Evolutionary conservation across 2,113 vertebrate species (phyloP), one percentile per base, ranked within the genome.

Genomic region (Saguinus midas): DNA sequence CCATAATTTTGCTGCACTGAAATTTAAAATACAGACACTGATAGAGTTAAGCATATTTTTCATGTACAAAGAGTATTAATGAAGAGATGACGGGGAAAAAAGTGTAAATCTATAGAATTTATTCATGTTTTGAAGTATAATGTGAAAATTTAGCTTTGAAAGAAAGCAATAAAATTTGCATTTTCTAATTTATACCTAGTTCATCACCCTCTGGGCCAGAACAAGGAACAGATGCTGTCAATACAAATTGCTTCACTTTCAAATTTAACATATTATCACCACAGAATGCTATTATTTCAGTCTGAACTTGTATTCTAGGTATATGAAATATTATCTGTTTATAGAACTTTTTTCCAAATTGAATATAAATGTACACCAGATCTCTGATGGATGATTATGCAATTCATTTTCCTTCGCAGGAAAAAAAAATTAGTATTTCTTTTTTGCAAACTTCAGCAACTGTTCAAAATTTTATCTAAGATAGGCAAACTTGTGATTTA

Each of bases 141-240:
- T 95, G 43, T 87, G 70, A 97, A 98, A 98, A 97, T 40, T 70
- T 97, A 97, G 84, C 58, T 98, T 94, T 94, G 66, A 98, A 97
- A 83, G 6, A 52, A 94, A 97, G 76, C 52, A 88, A 89, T 82
- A 97, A 89, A 94, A 98, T 97, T 97, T 96, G 70, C 79, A 98
- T 98, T 98, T 98, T 96, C n/a, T 32, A 96, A 97, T 98, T 96
- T 97, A 73, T 97, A 80, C 70, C 58, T 97, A 43, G 17, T 91
- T 97, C 97, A 76, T 89, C 29, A 96, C 76, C 73, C 93, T 97
- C 86, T 96, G 80, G 96, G 82, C 97, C 88, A 96, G 73, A 89
- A 97, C 93, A 97, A 97, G 55, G 73, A 97, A 97, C 97, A 98
- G 98, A 97, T 97, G 95, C 92, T 97, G 37, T 98, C 98, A 98